Conservation (phyloP, 1,140 invertebrate genomes). For the Brachionus rotundiformis region DNA sequence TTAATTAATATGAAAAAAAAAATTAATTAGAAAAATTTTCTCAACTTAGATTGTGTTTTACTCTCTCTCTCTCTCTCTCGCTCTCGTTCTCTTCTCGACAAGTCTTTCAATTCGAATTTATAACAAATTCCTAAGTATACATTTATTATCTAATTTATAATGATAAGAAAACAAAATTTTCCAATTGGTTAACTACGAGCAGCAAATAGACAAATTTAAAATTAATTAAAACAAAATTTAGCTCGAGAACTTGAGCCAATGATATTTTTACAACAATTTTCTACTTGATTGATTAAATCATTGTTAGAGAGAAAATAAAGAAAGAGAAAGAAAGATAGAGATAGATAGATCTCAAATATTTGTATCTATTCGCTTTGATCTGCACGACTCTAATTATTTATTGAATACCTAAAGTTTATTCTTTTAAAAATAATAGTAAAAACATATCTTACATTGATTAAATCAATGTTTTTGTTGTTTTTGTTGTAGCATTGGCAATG, state of each 20-base stretch:
- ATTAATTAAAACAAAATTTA: background rate
- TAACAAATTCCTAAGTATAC: conserved; percentile 23
- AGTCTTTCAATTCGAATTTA: conserved; percentile 8
- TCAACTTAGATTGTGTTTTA: background rate
- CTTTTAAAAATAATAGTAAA: background rate
- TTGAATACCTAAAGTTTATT: conserved; percentile 47
- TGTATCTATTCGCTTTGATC: background rate
- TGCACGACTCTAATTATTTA: background rate
- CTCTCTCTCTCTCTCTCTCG: background rate
- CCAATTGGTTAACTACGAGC: conserved; percentile 18
- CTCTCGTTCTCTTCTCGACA: background rate
- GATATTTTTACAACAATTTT: conserved; percentile 23
- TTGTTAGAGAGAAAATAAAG: background rate
- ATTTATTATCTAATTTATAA: conserved; percentile 48
- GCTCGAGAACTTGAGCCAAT: background rate
- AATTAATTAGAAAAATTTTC: conserved; percentile 21
- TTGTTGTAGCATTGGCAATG: background rate
- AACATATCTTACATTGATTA: conserved; percentile 5
- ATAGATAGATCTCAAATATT: conserved; percentile 31
- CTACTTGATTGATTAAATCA: conserved; percentile 47
- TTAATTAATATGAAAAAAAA: conserved; percentile 45
- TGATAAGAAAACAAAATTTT: conserved; percentile 29
- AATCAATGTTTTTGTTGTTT: background rate
- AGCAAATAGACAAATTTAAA: conserved; percentile 33
- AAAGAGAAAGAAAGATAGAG: background rate